Conservation (phyloP, 2,113 vertebrate genomes). For the cattle (Bos taurus) region ARS-UCD2.0 NC_037334.1:29764501-29765000, state of each 20-base stretch:
- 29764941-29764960: not conserved
- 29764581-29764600: conserved; percentile 13
- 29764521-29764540: not conserved
- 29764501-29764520: not conserved
- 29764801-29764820: not conserved
- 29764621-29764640: not conserved
- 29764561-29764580: not conserved
- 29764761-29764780: not conserved
- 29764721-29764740: not conserved
- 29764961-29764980: conserved; percentile 4
- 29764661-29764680: not conserved
- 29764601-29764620: conserved; percentile 3
- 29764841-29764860: not conserved
- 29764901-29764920: not conserved
- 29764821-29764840: not conserved
- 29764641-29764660: not conserved
- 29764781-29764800: conserved; percentile 51
- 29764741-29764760: not conserved
- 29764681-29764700: not conserved
- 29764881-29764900: conserved; percentile 1
- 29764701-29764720: too few relatives aligned
- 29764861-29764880: not conserved
- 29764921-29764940: not conserved
- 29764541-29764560: not conserved
- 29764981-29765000: not conserved